These are phyloP conservation scores for Cecropterus lyciades DNA, from an alignment of 1,140 invertebrate species.

Conservation along the genomic window DNA sequence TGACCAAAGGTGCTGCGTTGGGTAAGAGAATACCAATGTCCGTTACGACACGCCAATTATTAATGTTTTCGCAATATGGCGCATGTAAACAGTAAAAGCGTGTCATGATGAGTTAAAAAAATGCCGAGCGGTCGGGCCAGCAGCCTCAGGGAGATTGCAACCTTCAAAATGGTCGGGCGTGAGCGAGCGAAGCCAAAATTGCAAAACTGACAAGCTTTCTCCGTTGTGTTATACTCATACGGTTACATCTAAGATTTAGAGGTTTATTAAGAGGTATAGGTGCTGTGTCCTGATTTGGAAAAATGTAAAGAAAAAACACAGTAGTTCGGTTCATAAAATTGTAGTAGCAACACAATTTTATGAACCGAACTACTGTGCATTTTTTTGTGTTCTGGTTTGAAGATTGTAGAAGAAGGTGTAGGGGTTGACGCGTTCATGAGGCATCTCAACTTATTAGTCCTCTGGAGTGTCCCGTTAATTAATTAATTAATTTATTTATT, in stretches of 20 bases:
- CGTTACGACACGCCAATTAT: constrained; percentile 30
- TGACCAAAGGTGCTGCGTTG: not conserved
- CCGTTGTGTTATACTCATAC: not conserved
- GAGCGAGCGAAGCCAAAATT: not conserved
- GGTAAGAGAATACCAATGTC: constrained; percentile 17
- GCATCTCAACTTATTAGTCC: too few relatives aligned
- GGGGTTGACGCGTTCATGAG: too few relatives aligned
- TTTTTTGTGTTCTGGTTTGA: too few relatives aligned
- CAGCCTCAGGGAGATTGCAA: not conserved
- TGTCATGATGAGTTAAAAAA: constrained; percentile 31
- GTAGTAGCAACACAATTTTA: too few relatives aligned
- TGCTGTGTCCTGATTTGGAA: too few relatives aligned
- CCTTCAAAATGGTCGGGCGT: not conserved
- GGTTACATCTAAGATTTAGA: not conserved
- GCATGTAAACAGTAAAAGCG: constrained; percentile 26
- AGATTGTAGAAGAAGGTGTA: too few relatives aligned
- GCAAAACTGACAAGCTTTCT: not conserved
- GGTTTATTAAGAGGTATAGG: too few relatives aligned
- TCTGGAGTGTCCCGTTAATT: too few relatives aligned
- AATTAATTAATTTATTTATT: too few relatives aligned
- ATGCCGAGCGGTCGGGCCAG: not conserved
- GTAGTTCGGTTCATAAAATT: too few relatives aligned
- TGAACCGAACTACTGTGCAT: too few relatives aligned
- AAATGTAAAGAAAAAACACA: too few relatives aligned
- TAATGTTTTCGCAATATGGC: constrained; percentile 29